phyloP scores from a whole-genome alignment of 2,113 vertebrate genomes.

The Geococcyx californianus region DNA sequence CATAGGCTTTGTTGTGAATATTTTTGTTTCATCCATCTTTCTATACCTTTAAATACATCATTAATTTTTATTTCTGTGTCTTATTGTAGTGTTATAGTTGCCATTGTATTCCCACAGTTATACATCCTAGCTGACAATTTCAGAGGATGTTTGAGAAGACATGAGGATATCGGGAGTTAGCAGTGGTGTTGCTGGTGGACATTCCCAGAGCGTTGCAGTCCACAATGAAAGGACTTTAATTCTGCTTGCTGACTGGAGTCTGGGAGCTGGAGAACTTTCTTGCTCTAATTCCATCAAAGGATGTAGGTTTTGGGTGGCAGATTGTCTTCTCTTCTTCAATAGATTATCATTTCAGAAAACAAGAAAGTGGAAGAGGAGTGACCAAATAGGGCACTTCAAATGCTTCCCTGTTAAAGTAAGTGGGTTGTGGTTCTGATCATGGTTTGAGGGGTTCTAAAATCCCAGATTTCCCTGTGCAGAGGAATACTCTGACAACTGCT shows the following conservation, averaged over 20 bases:
- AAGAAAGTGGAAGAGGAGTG: not conserved
- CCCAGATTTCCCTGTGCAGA: not conserved
- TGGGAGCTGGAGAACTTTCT: not conserved
- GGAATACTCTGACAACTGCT: not conserved
- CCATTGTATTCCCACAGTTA: not conserved
- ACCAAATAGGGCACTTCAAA: not conserved
- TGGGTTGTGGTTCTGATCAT: not conserved
- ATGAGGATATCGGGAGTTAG: not conserved
- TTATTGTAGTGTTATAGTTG: not conserved
- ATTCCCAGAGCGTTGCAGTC: not conserved
- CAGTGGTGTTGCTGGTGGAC: not conserved
- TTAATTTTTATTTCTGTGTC: not conserved
- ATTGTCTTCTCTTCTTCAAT: not conserved
- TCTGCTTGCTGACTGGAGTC: not conserved
- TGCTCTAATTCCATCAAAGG: not conserved
- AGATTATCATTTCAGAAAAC: not conserved
- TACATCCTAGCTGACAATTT: not conserved
- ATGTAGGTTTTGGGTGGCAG: not conserved
- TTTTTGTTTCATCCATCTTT: not conserved
- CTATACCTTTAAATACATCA: not conserved
- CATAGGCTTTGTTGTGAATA: not conserved
- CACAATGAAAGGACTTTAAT: not conserved
- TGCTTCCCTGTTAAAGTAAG: not conserved
- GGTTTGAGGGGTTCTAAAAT: not conserved
- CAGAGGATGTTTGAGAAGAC: not conserved